A percentile compares a stretch with the other conserved stretches of the same genome.
phyloP scores from a whole-genome alignment of 2,888 invertebrate species.

The Drosophila barbarae region DNA sequence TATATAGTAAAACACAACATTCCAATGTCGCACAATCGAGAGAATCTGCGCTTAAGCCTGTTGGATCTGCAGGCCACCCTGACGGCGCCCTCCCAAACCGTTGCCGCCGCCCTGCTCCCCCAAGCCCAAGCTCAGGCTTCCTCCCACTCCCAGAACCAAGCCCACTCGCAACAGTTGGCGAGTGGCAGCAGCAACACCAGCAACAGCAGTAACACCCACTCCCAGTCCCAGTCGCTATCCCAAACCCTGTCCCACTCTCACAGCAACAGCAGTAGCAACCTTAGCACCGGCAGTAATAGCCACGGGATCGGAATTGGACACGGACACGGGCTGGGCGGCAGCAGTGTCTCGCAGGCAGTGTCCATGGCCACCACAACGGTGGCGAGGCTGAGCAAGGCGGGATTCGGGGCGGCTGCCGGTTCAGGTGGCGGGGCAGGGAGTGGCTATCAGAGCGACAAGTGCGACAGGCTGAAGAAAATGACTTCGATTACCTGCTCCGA shows the following conservation, averaged over 20 bases:
- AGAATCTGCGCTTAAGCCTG: constrained; percentile 78
- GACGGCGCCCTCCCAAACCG: constrained; percentile 67
- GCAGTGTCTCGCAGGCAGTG: constrained; percentile 75
- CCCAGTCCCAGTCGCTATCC: constrained; percentile 17
- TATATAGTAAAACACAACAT: not conserved
- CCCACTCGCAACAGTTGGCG: constrained; percentile 28
- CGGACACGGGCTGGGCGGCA: constrained; percentile 39
- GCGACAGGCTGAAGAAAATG: constrained; percentile 78
- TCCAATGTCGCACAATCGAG: constrained; percentile 76
- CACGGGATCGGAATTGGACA: constrained; percentile 47
- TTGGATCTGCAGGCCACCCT: constrained; percentile 76
- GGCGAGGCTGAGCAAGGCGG: constrained; percentile 67
- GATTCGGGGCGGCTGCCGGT: constrained; percentile 51
- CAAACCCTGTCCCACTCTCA: constrained; percentile 25
- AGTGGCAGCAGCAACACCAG: constrained; percentile 26
- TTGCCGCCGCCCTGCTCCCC: constrained; percentile 59
- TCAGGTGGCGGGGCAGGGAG: constrained; percentile 41
- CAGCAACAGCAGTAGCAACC: constrained; percentile 28
- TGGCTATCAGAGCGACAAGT: constrained; percentile 77
- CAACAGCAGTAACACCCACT: constrained; percentile 43
- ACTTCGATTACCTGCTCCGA: constrained; percentile 79
- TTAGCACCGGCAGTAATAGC: constrained; percentile 34
- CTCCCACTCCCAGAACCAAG: constrained; percentile 16
- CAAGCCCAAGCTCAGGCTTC: constrained; percentile 36
- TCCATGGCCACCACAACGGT: constrained; percentile 72